Percentiles rank a stretch among this genome's conserved stretches.
Conservation (phyloP, 2,888 invertebrate genomes). For the Strigamia transsilvanica region DNA sequence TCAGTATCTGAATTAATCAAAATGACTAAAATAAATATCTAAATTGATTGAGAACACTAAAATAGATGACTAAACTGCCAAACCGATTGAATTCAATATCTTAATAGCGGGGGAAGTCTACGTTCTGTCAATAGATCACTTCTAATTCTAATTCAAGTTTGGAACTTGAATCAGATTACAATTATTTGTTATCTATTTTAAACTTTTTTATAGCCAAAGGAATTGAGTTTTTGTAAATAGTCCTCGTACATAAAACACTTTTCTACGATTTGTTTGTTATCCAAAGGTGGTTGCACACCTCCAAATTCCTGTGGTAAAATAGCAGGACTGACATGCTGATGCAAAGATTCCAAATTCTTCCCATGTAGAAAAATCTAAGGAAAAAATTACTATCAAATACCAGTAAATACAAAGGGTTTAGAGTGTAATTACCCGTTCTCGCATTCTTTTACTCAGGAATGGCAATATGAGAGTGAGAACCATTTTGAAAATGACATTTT, state of each 20-base stretch:
- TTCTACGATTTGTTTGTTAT: not conserved
- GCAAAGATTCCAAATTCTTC: not conserved
- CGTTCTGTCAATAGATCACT: too few species aligned
- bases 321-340: not conserved
- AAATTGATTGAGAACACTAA: too few species aligned
- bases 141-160: too few species aligned
- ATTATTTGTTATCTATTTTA: too few species aligned
- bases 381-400: not conserved
- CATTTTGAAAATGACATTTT: not conserved
- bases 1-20: too few species aligned
- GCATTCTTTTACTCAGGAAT: not conserved
- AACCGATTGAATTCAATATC: too few species aligned
- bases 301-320: conserved; percentile 12
- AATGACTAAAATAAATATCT: too few species aligned
- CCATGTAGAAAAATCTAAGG: conserved; percentile 11
- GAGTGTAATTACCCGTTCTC: not conserved
- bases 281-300: not conserved
- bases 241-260: not conserved
- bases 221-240: not conserved
- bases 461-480: not conserved
- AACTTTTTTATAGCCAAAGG: not conserved
- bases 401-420: not conserved
- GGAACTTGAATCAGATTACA: too few species aligned
- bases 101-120: too few species aligned
- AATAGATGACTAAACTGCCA: too few species aligned